Conservation (phyloP, 2,888 invertebrate genomes). For the Dolichopus griseipennis region DNA sequence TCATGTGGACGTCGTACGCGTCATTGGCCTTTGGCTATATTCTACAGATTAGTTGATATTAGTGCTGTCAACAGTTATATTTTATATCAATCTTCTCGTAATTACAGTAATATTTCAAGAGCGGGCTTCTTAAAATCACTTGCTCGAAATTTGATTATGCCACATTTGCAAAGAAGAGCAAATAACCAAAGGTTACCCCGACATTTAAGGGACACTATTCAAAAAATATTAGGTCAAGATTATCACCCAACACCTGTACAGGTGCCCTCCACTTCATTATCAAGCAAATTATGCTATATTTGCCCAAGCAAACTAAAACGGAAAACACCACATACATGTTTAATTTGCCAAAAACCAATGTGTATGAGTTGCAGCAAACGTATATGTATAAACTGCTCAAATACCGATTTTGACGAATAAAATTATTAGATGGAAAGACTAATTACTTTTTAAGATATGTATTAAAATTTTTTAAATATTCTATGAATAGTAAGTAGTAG, state of each 20-base stretch:
- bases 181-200: neutral
- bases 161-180: neutral
- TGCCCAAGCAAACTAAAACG: neutral
- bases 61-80: no score
- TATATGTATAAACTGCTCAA: neutral
- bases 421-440: neutral
- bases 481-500: no score
- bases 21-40: no score
- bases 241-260: neutral
- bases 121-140: neutral
- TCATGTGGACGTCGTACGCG: no score
- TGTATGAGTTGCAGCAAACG: neutral
- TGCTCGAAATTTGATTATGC: neutral
- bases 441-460: neutral
- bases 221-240: neutral
- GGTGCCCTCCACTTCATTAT: neutral
- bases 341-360: no score
- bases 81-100: conserved; percentile 17
- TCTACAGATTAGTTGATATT: no score
- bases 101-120: neutral
- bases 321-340: no score
- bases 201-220: neutral
- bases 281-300: neutral
- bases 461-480: no score
- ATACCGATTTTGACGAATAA: neutral